Conservation (phyloP, 2,113 vertebrate species). For the Empidonax traillii region DNA sequence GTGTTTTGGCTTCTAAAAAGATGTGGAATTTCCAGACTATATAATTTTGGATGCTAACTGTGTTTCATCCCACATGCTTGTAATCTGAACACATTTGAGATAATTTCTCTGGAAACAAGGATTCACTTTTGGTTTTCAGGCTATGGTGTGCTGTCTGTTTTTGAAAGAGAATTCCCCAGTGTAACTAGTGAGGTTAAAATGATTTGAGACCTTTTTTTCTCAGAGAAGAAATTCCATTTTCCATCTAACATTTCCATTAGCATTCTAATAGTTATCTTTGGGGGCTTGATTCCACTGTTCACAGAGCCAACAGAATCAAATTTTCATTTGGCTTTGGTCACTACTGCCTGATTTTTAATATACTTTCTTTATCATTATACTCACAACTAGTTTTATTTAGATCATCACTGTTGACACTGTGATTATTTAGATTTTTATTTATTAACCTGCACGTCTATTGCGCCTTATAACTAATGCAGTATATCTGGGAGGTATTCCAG, state of each 20-base stretch:
- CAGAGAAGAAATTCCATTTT: background rate
- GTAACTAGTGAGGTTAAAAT: background rate
- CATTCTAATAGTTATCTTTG: background rate
- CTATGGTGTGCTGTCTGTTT: background rate
- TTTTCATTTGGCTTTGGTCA: slow-evolving; percentile 21
- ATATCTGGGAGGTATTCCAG: background rate
- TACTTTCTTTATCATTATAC: background rate
- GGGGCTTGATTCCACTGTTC: background rate
- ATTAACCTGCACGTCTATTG: background rate
- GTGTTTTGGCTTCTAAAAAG: background rate
- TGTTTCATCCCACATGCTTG: background rate
- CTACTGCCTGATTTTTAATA: background rate
- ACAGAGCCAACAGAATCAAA: background rate
- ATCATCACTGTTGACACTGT: background rate
- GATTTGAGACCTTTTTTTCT: background rate
- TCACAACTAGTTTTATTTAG: background rate
- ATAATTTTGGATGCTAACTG: background rate
- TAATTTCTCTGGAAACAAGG: slow-evolving; percentile 24
- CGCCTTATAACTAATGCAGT: background rate
- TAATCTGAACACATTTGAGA: background rate
- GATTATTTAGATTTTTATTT: background rate
- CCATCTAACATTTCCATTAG: background rate
- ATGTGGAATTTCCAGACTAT: background rate
- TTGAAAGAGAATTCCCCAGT: background rate
- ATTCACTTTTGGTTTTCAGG: slow-evolving; percentile 1